Base-by-base conservation (phyloP, 2,113 vertebrate genomes). In the Physeter macrocephalus region DNA sequence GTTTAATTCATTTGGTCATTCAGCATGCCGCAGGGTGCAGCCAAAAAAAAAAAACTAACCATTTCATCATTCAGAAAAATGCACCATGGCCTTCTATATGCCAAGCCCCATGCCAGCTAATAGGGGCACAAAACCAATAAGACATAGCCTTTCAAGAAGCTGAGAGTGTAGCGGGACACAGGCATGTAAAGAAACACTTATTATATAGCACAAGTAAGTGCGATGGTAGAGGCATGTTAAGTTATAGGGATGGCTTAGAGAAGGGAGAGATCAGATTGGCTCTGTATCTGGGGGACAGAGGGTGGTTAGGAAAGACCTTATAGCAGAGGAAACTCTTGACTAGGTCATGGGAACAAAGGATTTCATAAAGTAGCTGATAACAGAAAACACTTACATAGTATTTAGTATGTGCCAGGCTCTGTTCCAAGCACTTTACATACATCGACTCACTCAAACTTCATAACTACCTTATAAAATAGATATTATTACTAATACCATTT, bases 61-160 rank as follows among this genome's bases (percentile, higher is more conserved):
- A 90, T 61, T 93, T 93, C 34, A 46, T 80, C 46, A 43, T 91
- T 95, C 54, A 78, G 77, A 83, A 95, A 96, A 85, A 75, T 20
- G 67, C 54, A 92, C 10, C 59, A 49, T 1, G 17, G n/a, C 11
- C 46, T 84, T 61, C 81, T 84, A 39, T 36, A 77, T 74, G 71
- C 49, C 54, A 88, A 91, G 25, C 90, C 17, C 66, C 52, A 29
- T 34, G 43, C 77, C 59, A 88, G 75, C n/a, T 77, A 62, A n/a
- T 34, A 2, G 59, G 23, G 46, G 78, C 43, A 64, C 36, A 29
- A 84, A 97, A 49, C 52, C 62, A 90, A 0, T 64, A 92, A 77
- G 66, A 81, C 1, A 23, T 1, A 62, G 20, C 59, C 46, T 93
- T 90, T 94, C 10, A 34, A 80, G 69, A 93, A 84, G 46, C 15